Percentiles rank a stretch among this genome's conserved stretches.
Conservation (phyloP, 2,113 vertebrate genomes). For the Scopus umbretta region DNA sequence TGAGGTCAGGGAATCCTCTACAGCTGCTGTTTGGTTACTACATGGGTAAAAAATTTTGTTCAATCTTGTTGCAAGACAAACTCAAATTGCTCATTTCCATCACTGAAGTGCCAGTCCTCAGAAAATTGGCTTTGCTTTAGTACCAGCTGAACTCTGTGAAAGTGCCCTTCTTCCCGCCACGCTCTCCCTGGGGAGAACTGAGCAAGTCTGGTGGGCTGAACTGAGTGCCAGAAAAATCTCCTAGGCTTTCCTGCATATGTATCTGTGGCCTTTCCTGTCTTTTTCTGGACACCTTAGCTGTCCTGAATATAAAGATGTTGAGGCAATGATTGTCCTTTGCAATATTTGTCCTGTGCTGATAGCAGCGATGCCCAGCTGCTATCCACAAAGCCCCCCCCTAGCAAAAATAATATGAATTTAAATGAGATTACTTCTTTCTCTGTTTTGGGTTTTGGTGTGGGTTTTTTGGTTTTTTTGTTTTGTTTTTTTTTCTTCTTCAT, state of each 20-base stretch:
- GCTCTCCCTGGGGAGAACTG: not conserved
- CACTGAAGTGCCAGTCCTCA: not conserved
- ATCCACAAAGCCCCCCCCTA: not conserved
- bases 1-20: not conserved
- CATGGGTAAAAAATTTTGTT: not conserved
- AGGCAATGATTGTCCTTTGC: not conserved
- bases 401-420: not conserved
- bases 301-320: not conserved
- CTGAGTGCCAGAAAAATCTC: not conserved
- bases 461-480: too few relatives aligned
- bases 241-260: not conserved
- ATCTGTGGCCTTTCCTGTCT: not conserved
- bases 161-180: not conserved
- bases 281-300: not conserved
- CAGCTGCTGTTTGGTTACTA: not conserved
- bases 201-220: not conserved
- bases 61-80: not conserved
- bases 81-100: not conserved
- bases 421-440: not conserved
- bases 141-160: not conserved
- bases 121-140: not conserved
- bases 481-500: not conserved
- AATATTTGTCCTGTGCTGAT: not conserved
- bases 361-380: not conserved
- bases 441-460: not conserved